phyloP scores from a whole-genome alignment of 2,113 vertebrate species.

The Taurulus bubalis region DNA sequence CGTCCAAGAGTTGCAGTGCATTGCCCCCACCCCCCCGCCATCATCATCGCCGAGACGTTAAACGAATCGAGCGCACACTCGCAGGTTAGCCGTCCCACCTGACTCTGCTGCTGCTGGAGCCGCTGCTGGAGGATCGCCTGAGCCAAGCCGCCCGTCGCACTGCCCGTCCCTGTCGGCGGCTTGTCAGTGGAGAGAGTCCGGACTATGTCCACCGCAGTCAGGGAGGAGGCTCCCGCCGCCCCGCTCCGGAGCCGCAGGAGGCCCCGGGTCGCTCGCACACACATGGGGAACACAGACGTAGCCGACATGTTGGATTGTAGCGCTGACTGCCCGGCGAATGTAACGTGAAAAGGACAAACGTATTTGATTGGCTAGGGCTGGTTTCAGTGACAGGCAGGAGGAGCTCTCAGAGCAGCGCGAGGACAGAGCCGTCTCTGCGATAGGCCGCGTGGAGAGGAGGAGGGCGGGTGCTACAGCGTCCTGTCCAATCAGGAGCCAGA shows the following conservation, averaged over 20 bases:
- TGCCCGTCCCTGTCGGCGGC: slow-evolving; percentile 13
- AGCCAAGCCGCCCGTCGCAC: slow-evolving; percentile 76
- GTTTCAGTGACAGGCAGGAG: slow-evolving; percentile 38
- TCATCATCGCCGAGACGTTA: accelerated
- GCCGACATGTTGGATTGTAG: slow-evolving; percentile 83
- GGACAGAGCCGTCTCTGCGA: background rate
- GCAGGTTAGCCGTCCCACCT: slow-evolving; percentile 63
- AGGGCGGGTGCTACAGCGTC: accelerated
- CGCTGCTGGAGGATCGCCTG: slow-evolving; percentile 83
- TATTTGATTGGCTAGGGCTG: slow-evolving; percentile 64
- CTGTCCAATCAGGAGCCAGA: slow-evolving; percentile 56
- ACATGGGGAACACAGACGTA: slow-evolving; percentile 82
- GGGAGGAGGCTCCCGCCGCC: background rate
- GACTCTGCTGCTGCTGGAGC: slow-evolving; percentile 76
- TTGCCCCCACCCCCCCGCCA: background rate
- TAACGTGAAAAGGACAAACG: slow-evolving; percentile 76
- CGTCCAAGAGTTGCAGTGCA: accelerated
- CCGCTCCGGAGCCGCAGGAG: slow-evolving; percentile 69
- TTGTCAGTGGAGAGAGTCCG: slow-evolving; percentile 70
- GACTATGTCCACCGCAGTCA: slow-evolving; percentile 10
- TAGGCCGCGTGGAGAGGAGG: accelerated
- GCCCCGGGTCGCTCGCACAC: slow-evolving; percentile 80
- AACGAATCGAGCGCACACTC: slow-evolving; percentile 1
- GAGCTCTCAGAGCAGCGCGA: background rate
- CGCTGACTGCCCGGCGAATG: slow-evolving; percentile 55